Evolutionary conservation across 2,888 invertebrate species (phyloP), one percentile per base, ranked within the genome.

Genomic region (Rhorus exstirpatorius): DNA sequence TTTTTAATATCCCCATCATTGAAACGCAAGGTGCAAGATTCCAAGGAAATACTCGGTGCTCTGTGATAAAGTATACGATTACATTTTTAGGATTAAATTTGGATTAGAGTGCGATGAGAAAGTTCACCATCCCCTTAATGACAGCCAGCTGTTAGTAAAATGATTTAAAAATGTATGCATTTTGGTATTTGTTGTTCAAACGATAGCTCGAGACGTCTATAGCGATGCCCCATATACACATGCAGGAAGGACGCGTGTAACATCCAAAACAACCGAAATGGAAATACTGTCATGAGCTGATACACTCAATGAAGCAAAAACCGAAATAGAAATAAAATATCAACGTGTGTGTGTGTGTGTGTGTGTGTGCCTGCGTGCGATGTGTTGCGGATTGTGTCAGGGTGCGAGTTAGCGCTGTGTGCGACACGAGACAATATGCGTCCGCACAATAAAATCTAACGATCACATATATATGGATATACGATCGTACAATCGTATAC

Each of bases 401-500:
- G 14, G 38, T 24, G 55, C 19, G 63, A 35, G 35, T 51, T 46
- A 72, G 67, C 35, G 49, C 1, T 65, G 46, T 26, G 31, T 31
- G 68, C 51, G 12, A 58, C 38, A 51, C 38, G 61, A 51, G 58
- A 67, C 38, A 41, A 78, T 44, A 61, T n/a, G n/a, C 31, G 63
- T 46, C 21, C 65, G 41, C 51, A 53, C 63, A 77, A 84, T 83
- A 86, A 86, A 80, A 86, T 83, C 82, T 77, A 85, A 84, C 81
- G 80, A 79, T 79, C 81, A 61, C 81, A 61, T 68, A 55, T 74
- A 58, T 79, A 38, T 80, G 68, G 72, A 61, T 79, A 49, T 78
- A 70, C 21, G 84, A 87, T 70, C 86, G 88, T 79, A 76, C 60
- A 49, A 76, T 68, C 46, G 78, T 65, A 67, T 26, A 75, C 35